Conservation (phyloP, 2,888 invertebrate genomes). For the Pollenia angustigena region DNA sequence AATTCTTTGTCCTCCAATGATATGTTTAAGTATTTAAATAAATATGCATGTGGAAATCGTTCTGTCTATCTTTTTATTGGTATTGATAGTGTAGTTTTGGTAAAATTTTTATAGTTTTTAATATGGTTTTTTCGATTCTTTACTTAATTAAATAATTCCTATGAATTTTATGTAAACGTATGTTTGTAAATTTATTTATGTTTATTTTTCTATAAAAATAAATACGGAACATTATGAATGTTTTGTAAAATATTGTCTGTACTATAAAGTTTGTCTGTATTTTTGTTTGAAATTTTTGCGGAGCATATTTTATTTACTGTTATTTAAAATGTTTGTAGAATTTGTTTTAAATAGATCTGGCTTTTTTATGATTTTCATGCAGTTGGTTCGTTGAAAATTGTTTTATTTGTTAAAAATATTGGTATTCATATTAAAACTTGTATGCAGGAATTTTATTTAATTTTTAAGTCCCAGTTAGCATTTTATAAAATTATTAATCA, state of each 20-base stretch:
- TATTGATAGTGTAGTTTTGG: constrained; percentile 19
- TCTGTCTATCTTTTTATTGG: background rate
- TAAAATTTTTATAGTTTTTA: background rate
- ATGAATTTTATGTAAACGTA: constrained; percentile 5
- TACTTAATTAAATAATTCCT: constrained; percentile 23
- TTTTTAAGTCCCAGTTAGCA: too few species aligned
- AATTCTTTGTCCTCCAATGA: background rate
- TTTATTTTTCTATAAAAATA: too few species aligned
- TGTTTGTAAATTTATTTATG: too few species aligned
- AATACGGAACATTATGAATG: too few species aligned
- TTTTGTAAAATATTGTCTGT: too few species aligned
- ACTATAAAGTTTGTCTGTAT: too few species aligned
- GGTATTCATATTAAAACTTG: background rate
- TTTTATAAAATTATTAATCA: too few species aligned
- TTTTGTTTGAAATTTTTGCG: too few species aligned
- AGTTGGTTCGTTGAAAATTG: background rate
- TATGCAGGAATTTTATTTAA: background rate
- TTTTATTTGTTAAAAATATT: constrained; percentile 11
- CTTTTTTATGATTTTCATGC: background rate
- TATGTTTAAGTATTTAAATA: constrained; percentile 18
- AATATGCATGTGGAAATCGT: constrained; percentile 4
- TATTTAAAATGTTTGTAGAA: background rate
- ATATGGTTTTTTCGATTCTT: constrained; percentile 16
- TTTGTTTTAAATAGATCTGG: background rate
- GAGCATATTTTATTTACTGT: too few species aligned